A percentile compares a stretch with the other conserved stretches of the same genome.
Evolutionary conservation across 64 coral and sea anemone species (phyloP).

Genomic region (Dendronephthya gigantea): DNA sequence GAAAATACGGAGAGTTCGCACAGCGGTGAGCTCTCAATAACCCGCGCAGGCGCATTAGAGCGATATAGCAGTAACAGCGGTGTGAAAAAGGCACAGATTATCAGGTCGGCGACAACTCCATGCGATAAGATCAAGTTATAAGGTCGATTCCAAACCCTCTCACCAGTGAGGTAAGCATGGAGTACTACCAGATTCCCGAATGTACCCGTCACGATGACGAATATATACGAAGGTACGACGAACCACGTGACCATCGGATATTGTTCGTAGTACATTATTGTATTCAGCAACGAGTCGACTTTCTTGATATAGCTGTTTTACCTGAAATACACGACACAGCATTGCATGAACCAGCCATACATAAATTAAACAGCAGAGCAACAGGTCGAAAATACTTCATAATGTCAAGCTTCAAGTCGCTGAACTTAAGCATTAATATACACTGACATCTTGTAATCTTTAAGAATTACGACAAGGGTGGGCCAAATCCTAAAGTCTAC

Average conservation of each 20-base stretch:
- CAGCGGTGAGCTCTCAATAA: slow-evolving; percentile 58
- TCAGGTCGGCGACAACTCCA: slow-evolving; percentile 63
- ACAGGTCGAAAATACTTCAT: no score
- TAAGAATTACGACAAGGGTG: no score
- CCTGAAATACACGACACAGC: no score
- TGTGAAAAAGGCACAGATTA: slow-evolving; percentile 64
- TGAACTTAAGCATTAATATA: no score
- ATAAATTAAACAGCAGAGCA: no score
- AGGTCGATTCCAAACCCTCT: slow-evolving; percentile 35
- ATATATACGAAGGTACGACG: slow-evolving; percentile 51
- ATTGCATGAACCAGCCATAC: no score
- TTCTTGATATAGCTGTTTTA: no score
- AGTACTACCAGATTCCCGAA: slow-evolving; percentile 67
- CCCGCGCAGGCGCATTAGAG: slow-evolving; percentile 37
- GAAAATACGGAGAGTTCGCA: slow-evolving; percentile 63
- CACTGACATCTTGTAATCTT: no score
- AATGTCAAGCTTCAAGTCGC: no score
- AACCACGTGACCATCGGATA: slow-evolving; percentile 48
- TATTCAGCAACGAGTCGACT: no score
- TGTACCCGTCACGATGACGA: slow-evolving; percentile 50
- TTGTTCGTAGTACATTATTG: slow-evolving; percentile 12
- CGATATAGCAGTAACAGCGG: slow-evolving; percentile 78
- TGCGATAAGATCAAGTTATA: slow-evolving; percentile 75
- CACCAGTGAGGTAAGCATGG: slow-evolving; percentile 32
- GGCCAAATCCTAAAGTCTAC: no score